A percentile compares a stretch with the other conserved stretches of the same genome.
Conservation (phyloP, 1,140 invertebrate species). For the Pogonus chalceus region DNA sequence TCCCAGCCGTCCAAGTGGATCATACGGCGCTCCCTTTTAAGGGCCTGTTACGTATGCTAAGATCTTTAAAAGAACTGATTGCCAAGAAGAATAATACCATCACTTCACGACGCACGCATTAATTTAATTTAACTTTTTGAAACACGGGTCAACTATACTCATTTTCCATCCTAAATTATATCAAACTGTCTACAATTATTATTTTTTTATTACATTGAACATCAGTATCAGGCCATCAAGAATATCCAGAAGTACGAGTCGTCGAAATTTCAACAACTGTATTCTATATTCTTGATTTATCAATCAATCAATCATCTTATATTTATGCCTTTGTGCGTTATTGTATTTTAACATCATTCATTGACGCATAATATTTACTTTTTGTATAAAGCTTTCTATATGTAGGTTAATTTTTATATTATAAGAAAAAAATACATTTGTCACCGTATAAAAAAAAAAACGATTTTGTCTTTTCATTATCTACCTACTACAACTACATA, state of each 20-base stretch:
- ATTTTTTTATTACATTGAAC: too few relatives aligned
- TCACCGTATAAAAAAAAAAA: constrained; percentile 29
- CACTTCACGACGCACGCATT: neutral
- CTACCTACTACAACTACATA: neutral
- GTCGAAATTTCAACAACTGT: too few relatives aligned
- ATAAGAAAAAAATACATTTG: constrained; percentile 37
- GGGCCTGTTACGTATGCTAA: neutral
- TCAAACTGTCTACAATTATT: neutral
- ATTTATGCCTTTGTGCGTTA: constrained; percentile 28
- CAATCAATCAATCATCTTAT: constrained; percentile 33
- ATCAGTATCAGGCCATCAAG: too few relatives aligned
- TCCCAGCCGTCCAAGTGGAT: constrained; percentile 39
- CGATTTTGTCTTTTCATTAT: constrained; percentile 4
- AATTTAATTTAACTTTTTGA: neutral
- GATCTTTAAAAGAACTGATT: neutral
- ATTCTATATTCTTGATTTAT: constrained; percentile 26
- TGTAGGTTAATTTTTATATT: constrained; percentile 32
- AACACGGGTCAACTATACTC: neutral
- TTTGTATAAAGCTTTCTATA: constrained; percentile 36
- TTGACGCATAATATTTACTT: constrained; percentile 31
- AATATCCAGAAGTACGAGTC: too few relatives aligned
- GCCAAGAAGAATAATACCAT: neutral
- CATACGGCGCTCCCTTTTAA: constrained; percentile 47
- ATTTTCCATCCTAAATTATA: neutral
- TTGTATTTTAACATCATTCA: constrained; percentile 17